phyloP scores from a whole-genome alignment of 2,797 vertebrate species.

The Dallia pectoralis region DNA sequence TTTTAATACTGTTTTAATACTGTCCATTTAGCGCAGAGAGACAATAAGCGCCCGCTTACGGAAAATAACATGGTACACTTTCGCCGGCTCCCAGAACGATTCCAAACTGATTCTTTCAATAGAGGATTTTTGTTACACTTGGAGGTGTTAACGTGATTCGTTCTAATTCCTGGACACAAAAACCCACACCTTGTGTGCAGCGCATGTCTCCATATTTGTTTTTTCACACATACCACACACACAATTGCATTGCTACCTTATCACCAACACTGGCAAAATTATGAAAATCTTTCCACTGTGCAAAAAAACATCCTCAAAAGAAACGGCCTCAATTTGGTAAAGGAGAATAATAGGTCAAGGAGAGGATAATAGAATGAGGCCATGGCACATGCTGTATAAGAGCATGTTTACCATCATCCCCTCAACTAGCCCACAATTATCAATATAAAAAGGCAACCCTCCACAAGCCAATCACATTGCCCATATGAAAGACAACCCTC shows the following conservation, averaged over 20 bases:
- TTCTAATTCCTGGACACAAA: conserved; percentile 47
- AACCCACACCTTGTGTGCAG: conserved; percentile 58
- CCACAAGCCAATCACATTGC: too few species aligned
- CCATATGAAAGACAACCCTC: too few species aligned
- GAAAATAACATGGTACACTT: conserved; percentile 72
- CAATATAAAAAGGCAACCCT: too few species aligned
- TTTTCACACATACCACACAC: conserved; percentile 4
- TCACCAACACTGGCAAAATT: conserved; percentile 21
- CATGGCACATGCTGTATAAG: not conserved
- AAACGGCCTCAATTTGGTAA: not conserved
- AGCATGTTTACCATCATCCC: not conserved
- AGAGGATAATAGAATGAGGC: not conserved
- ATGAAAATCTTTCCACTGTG: conserved; percentile 27
- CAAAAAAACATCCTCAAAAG: not conserved
- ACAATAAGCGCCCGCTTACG: conserved; percentile 67
- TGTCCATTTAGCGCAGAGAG: conserved; percentile 76
- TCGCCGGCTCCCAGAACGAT: conserved; percentile 47
- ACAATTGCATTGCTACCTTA: not conserved
- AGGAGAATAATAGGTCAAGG: not conserved
- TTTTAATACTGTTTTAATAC: conserved; percentile 82
- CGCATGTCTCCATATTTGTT: conserved; percentile 41
- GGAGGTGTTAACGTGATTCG: conserved; percentile 62
- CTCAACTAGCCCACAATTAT: too few species aligned
- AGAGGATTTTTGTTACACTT: conserved; percentile 68
- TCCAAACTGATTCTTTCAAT: conserved; percentile 73